A percentile compares a stretch with the other conserved stretches of the same genome.
phyloP scores from a whole-genome alignment of 1,140 invertebrate species.

The Musca vetustissima region DNA sequence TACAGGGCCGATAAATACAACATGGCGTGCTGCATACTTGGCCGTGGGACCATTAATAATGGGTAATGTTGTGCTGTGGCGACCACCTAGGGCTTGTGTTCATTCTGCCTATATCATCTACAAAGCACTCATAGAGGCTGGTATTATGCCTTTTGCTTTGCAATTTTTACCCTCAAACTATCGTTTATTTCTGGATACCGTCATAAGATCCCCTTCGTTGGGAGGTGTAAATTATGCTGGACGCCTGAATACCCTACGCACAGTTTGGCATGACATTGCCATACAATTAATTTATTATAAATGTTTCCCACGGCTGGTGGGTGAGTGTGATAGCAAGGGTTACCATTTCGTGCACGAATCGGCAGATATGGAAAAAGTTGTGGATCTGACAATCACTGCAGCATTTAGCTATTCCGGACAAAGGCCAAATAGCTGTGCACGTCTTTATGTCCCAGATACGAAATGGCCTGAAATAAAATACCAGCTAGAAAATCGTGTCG shows the following conservation, averaged over 20 bases:
- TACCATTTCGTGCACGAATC: constrained; percentile 94
- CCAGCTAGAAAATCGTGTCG: constrained; percentile 19
- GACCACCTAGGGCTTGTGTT: constrained; percentile 94
- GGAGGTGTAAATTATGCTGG: constrained; percentile 96
- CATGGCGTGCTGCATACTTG: constrained; percentile 95
- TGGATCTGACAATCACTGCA: constrained; percentile 79
- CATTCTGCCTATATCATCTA: constrained; percentile 93
- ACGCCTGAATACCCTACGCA: constrained; percentile 71
- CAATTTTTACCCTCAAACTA: constrained; percentile 96
- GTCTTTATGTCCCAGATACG: constrained; percentile 91
- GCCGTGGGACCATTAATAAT: constrained; percentile 94
- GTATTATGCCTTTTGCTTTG: constrained; percentile 90
- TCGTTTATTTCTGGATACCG: constrained; percentile 87
- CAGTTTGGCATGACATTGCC: constrained; percentile 87
- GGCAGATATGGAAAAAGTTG: constrained; percentile 78
- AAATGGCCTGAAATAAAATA: constrained; percentile 66
- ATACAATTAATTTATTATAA: constrained; percentile 81
- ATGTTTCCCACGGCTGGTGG: constrained; percentile 90
- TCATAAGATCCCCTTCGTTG: constrained; percentile 80
- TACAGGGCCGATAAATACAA: constrained; percentile 97
- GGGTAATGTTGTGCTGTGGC: constrained; percentile 96
- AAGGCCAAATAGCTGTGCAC: constrained; percentile 95
- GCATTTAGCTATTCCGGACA: constrained; percentile 96
- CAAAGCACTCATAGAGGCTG: constrained; percentile 87
- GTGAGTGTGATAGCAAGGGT: constrained; percentile 97